A percentile compares a stretch with the other conserved stretches of the same genome.
These are phyloP conservation scores for Drosophila punjabiensis DNA, from an alignment of 1,140 invertebrate species.

Conservation along the genomic window DNA sequence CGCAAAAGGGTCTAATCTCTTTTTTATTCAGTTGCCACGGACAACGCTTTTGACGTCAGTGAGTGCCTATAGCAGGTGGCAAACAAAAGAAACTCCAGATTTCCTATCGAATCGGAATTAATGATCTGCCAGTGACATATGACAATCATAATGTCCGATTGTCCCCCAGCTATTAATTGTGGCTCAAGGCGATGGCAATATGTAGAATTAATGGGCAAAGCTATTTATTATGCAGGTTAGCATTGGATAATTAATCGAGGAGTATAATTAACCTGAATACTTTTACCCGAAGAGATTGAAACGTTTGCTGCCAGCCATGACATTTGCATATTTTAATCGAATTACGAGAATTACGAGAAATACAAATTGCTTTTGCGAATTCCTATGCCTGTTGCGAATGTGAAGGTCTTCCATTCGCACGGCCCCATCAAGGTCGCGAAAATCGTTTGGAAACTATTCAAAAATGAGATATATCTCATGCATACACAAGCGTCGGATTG, in stretches of 20 bases:
- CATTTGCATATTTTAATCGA: constrained; percentile 79
- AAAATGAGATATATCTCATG: constrained; percentile 60
- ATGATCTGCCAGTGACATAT: constrained; percentile 30
- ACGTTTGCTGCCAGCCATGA: background rate
- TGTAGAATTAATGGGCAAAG: constrained; percentile 12
- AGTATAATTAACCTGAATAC: constrained; percentile 13
- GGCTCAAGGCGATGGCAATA: background rate
- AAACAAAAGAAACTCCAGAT: constrained; percentile 28
- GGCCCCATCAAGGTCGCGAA: constrained; percentile 52
- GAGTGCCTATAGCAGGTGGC: background rate
- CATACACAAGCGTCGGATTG: constrained; percentile 23
- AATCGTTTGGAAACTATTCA: constrained; percentile 70
- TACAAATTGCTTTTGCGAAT: background rate
- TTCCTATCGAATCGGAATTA: constrained; percentile 40
- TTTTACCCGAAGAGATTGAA: background rate
- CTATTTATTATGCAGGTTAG: constrained; percentile 13
- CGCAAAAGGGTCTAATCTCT: constrained; percentile 32
- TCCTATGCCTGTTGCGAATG: constrained; percentile 1
- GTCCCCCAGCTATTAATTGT: constrained; percentile 45
- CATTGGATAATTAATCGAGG: constrained; percentile 20
- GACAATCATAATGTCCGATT: constrained; percentile 22
- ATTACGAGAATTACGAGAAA: constrained; percentile 14
- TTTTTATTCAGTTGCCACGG: constrained; percentile 35
- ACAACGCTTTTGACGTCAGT: constrained; percentile 6
- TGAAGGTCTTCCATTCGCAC: constrained; percentile 33